Evolutionary conservation across 2,113 vertebrate species (phyloP), one percentile per base, ranked within the genome.

Genomic region (Quiscalus mexicanus): DNA sequence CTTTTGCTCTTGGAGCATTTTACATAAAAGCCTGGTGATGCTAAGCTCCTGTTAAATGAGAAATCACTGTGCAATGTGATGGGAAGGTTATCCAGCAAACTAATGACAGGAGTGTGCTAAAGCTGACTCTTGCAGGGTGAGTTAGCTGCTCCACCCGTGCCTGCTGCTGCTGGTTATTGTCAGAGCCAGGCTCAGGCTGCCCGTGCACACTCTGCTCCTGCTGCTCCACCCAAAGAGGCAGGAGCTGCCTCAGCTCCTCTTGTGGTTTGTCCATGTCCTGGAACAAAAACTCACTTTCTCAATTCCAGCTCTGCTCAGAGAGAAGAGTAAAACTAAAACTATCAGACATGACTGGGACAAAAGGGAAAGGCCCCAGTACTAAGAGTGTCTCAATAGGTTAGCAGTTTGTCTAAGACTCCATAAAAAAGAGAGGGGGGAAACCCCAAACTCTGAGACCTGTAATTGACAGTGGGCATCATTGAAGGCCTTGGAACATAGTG

Each of bases 111-210:
- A 68, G 17, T 11, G 59, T 58, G 70, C 24, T 39, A 20, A 21
- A 87, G 28, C 5, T 0, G 11, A 7, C 22, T 42, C 15, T 8
- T 44, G 2, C 8, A 5, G 0, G 6, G 21, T 4, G 24, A n/a
- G 24, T 44, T 12, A 15, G 50, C 39, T 67, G 44, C 10, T 44
- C 9, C 14, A 21, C 3, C 19, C 15, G 2, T 33, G 30, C 30
- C 81, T 81, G 2, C 39, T 44, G 1, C 20, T 19, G 30, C 73
- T 89, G 37, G 17, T 78, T 22, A 3, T 4, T 35, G 35, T 18
- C 84, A 71, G 49, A n/a, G 20, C 10, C 31, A 68, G 45, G 4
- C 17, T 33, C 2, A 12, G 41, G 14, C 44, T 75, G 31, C 33
- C 85, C 4, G 0, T 9, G 5, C 20, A 3, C 0, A 1, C 23